Percentiles rank a stretch among this genome's conserved stretches.
These are phyloP conservation scores for Falco punctatus DNA, from an alignment of 2,113 vertebrate genomes.

Conservation along the genomic window DNA sequence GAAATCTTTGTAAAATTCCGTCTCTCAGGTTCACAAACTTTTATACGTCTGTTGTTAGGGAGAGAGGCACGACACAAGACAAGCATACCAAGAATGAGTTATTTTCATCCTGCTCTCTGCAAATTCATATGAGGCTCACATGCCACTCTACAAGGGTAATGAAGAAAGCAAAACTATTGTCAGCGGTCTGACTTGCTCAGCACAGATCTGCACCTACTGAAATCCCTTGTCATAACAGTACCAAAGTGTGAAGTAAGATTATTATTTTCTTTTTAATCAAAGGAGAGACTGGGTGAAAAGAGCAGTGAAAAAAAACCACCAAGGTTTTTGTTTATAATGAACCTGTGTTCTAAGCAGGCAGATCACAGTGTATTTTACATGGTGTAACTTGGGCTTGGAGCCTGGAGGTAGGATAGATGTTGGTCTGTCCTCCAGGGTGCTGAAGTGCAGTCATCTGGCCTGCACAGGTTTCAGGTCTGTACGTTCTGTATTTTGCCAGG, in stretches of 20 bases:
- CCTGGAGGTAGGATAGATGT: background rate
- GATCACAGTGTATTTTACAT: background rate
- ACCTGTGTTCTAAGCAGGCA: background rate
- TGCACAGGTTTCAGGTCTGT: background rate
- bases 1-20: background rate
- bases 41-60: background rate
- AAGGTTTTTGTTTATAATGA: background rate
- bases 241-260: background rate
- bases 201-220: background rate
- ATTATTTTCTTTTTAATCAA: background rate
- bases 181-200: background rate
- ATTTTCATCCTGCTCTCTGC: background rate
- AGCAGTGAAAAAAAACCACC: background rate
- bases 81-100: background rate
- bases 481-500: slow-evolving; percentile 12
- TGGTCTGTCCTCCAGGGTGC: background rate
- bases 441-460: background rate
- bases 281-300: background rate
- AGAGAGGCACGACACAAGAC: background rate
- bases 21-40: background rate
- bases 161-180: background rate
- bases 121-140: background rate
- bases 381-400: rapidly evolving
- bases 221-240: background rate
- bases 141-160: background rate